These are phyloP conservation scores for Atrina japonica DNA, from an alignment of 2,888 invertebrate genomes.

Conservation along the genomic window DNA sequence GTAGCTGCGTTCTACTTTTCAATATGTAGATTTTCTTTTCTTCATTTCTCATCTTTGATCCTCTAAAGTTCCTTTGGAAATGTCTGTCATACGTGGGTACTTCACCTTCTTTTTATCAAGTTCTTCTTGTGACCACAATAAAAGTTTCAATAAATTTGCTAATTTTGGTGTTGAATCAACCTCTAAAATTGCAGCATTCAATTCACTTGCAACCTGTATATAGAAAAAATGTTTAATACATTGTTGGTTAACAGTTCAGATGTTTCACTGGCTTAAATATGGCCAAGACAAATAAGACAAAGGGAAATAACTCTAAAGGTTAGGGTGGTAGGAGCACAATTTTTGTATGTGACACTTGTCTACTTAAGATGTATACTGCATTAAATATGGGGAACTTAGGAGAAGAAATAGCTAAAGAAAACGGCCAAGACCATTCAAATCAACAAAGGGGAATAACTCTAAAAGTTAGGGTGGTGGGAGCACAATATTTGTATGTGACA, in stretches of 20 bases:
- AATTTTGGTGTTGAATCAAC: slow-evolving; percentile 94
- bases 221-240: slow-evolving; percentile 7
- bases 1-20: too few relatives aligned
- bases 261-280: too few relatives aligned
- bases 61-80: slow-evolving; percentile 83
- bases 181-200: slow-evolving; percentile 98
- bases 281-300: neutral
- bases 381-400: neutral
- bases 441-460: too few relatives aligned
- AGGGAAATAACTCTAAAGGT: neutral
- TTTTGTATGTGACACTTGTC: too few relatives aligned
- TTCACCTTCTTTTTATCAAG: slow-evolving; percentile 96
- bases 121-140: slow-evolving; percentile 97
- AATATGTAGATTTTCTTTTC: too few relatives aligned
- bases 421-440: too few relatives aligned
- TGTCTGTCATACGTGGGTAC: slow-evolving; percentile 96
- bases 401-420: too few relatives aligned
- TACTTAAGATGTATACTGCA: neutral
- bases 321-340: too few relatives aligned
- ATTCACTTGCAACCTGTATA: slow-evolving; percentile 90
- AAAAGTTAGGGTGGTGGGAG: too few relatives aligned
- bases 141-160: slow-evolving; percentile 93
- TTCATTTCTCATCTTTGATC: slow-evolving; percentile 45
- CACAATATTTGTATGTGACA: too few relatives aligned
- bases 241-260: too few relatives aligned